These are phyloP conservation scores for Erythrocercus mccallii DNA, from an alignment of 2,113 vertebrate species.

Conservation along the genomic window DNA sequence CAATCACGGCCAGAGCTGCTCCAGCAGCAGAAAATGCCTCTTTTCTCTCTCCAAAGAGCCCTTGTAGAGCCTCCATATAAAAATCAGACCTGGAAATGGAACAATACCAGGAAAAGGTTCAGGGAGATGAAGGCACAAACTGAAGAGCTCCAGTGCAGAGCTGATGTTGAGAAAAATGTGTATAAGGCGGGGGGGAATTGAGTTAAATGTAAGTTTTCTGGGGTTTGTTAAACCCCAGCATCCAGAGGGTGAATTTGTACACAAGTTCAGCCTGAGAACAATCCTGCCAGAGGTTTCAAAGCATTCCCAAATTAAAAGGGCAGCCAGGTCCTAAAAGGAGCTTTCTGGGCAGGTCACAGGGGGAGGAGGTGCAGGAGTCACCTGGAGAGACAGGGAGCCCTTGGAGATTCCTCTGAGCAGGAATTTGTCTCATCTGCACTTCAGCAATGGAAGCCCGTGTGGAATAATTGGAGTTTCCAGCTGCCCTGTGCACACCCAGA, in stretches of 20 bases:
- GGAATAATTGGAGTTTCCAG: background rate
- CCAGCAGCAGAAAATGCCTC: background rate
- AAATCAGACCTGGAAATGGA: background rate
- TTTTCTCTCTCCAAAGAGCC: background rate
- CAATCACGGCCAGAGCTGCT: background rate
- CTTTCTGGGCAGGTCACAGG: background rate
- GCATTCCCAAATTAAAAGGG: background rate
- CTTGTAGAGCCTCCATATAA: background rate
- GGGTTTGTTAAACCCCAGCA: background rate
- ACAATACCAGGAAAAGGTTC: background rate
- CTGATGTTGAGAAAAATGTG: background rate
- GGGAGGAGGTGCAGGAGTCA: background rate
- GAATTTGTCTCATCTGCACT: background rate
- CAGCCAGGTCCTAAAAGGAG: background rate
- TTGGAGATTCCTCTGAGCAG: background rate
- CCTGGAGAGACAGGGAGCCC: background rate
- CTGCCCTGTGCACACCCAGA: background rate
- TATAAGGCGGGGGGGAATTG: background rate
- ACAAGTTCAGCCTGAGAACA: background rate
- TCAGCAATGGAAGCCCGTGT: background rate
- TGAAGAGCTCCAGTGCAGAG: background rate
- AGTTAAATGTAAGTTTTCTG: background rate
- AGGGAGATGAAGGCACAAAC: background rate
- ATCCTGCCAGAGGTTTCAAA: background rate
- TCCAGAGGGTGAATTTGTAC: background rate